These are phyloP conservation scores for Corythornis madagascariensis DNA, from an alignment of 2,113 vertebrate species.

Conservation along the genomic window DNA sequence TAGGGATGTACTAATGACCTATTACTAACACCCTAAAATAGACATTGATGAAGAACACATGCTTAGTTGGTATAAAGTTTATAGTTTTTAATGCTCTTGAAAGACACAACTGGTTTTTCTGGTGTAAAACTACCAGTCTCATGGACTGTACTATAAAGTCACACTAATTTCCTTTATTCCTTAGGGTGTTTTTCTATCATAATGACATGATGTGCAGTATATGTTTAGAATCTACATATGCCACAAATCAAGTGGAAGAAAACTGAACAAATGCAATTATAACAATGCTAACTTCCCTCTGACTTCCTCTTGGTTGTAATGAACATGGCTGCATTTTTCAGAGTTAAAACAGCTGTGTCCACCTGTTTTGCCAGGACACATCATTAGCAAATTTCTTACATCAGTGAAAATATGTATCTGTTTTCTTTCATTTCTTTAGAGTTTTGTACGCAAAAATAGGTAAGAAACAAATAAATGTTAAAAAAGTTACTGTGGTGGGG, in stretches of 20 bases:
- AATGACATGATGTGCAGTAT: not conserved
- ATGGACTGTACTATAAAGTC: not conserved
- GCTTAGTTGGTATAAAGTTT: not conserved
- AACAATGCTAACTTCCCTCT: not conserved
- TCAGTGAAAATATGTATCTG: not conserved
- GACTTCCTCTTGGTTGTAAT: not conserved
- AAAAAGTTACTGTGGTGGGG: not conserved
- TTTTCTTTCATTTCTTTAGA: not conserved
- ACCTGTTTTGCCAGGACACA: not conserved
- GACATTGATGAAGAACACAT: not conserved
- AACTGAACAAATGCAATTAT: not conserved
- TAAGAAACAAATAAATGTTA: not conserved
- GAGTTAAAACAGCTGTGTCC: slow-evolving; percentile 26
- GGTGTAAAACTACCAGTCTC: not conserved
- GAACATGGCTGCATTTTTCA: not conserved
- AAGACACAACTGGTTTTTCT: not conserved
- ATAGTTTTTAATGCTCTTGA: not conserved
- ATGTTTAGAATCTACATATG: not conserved
- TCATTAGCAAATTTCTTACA: not conserved
- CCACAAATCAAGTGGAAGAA: not conserved
- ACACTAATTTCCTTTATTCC: not conserved
- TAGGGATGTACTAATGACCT: not conserved
- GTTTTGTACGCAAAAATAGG: not conserved
- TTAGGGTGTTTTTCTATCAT: not conserved
- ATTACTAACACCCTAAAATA: not conserved